Evolutionary conservation across 2,888 invertebrate genomes (phyloP).

Genomic region (Galeopsomyia nigrocyanea): DNA sequence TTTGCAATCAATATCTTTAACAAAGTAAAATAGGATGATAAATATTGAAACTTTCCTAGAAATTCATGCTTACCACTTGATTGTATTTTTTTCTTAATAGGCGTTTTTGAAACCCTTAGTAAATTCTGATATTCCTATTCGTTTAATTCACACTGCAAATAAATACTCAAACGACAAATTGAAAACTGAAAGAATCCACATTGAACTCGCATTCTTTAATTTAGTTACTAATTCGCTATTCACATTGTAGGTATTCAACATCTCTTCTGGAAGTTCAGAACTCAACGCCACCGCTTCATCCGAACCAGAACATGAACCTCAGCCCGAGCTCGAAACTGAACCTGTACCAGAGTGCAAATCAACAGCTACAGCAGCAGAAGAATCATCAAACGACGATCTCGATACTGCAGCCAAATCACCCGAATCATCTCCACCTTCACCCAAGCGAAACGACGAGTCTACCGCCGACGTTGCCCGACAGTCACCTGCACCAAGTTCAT

Average conservation of each 20-base stretch:
- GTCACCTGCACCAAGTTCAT: too few relatives aligned
- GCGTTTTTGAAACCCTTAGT: constrained; percentile 36
- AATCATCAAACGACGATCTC: neutral
- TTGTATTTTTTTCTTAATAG: too few relatives aligned
- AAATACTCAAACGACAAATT: too few relatives aligned
- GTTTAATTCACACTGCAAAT: too few relatives aligned
- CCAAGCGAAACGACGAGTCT: neutral
- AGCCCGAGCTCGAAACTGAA: neutral
- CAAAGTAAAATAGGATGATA: neutral
- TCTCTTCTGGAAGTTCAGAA: constrained; percentile 40
- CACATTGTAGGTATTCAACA: constrained; percentile 24
- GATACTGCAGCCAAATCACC: constrained; percentile 2
- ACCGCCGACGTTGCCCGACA: too few relatives aligned
- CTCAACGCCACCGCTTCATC: neutral
- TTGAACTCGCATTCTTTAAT: neutral
- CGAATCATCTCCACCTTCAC: neutral
- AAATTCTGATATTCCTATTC: constrained; percentile 9
- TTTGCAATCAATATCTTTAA: too few relatives aligned
- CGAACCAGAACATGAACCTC: neutral
- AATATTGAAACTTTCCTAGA: neutral
- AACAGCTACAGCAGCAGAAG: constrained; percentile 1
- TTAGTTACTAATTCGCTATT: too few relatives aligned
- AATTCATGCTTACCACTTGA: too few relatives aligned
- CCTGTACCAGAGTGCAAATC: too few relatives aligned
- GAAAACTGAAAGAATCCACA: too few relatives aligned